Evolutionary conservation across 2,797 vertebrate genomes (phyloP), one percentile per base, ranked within the genome.

Genomic region (Syndactyla subalaris): DNA sequence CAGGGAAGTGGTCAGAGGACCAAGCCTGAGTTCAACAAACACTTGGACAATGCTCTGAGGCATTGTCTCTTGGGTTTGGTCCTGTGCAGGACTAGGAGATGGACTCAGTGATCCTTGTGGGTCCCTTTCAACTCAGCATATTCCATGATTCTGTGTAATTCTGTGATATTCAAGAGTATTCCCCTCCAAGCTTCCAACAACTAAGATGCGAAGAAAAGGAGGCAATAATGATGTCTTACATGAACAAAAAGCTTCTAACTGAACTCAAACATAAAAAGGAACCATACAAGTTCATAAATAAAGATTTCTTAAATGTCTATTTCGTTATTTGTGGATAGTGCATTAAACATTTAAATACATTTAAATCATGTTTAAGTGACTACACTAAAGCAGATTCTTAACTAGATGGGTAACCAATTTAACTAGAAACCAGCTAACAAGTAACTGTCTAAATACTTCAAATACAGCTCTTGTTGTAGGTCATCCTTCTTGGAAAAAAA

Each of bases 281-380:
- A 45, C 26, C 68, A 9, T 18, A 43, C 41, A 43, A 43, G 16
- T 18, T 43, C 16, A 43, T 43, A 43, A 43, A 43, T 43, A 43
- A 43, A 97, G 97, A 96, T 97, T 98, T 98, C 97, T 97, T 96
- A 98, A 97, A 98, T 97, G 95, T 98, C 97, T 98, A 98, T 98
- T 98, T 98, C 97, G 98, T 98, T 96, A 97, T 96, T 97, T 94
- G 87, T 97, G 98, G 98, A 98, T 97, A 98, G 98, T 98, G 97
- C 96, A 97, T 97, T 97, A 95, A 98, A 98, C 98, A 98, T 97
- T 99, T 98, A 98, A 98, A 98, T 98, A 98, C 97, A 98, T 98
- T 98, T 98, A 98, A 98, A 98, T 98, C 97, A 98, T 97, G 97
- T 98, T 98, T 98, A 98, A 98, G 98, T 98, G 98, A 98, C 97